A percentile compares a stretch with the other conserved stretches of the same genome.
Conservation (phyloP, 2,113 vertebrate genomes). For the Takifugu flavidus region DNA sequence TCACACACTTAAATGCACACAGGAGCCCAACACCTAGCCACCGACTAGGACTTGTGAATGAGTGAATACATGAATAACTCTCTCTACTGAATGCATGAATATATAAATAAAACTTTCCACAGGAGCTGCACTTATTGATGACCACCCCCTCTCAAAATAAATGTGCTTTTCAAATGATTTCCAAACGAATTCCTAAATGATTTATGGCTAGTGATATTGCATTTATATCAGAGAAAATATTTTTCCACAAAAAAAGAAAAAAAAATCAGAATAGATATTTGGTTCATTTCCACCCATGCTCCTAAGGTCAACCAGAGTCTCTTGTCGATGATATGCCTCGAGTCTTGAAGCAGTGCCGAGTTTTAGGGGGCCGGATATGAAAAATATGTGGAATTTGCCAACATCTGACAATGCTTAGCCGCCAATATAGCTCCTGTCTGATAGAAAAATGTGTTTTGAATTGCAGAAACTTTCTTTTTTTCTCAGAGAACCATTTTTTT, state of each 20-base stretch:
- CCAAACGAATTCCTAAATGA: slow-evolving; percentile 70
- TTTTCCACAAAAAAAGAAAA: slow-evolving; percentile 18
- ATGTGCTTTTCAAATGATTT: slow-evolving; percentile 69
- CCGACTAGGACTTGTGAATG: slow-evolving; percentile 72
- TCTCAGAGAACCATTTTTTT: slow-evolving; percentile 67
- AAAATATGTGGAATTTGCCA: slow-evolving; percentile 76
- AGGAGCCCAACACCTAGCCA: slow-evolving; percentile 45
- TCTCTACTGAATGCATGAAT: slow-evolving; percentile 74
- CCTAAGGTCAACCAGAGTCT: slow-evolving; percentile 65
- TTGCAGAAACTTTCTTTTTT: slow-evolving; percentile 65
- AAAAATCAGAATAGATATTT: slow-evolving; percentile 65
- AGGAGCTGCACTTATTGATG: slow-evolving; percentile 67
- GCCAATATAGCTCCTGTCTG: slow-evolving; percentile 74
- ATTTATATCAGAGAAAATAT: slow-evolving; percentile 67
- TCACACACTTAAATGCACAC: slow-evolving; percentile 44
- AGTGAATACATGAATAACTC: slow-evolving; percentile 81
- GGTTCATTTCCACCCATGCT: slow-evolving; percentile 62
- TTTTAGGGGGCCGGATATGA: slow-evolving; percentile 74
- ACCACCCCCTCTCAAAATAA: slow-evolving; percentile 55
- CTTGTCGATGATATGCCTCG: slow-evolving; percentile 62
- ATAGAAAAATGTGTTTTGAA: slow-evolving; percentile 77
- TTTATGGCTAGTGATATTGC: slow-evolving; percentile 71
- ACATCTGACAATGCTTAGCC: slow-evolving; percentile 77
- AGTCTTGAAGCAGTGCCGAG: slow-evolving; percentile 63
- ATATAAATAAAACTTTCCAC: slow-evolving; percentile 68